Percentiles rank a stretch among this genome's conserved stretches.
Evolutionary conservation across 2,113 vertebrate species (phyloP).

Genomic region (Protobothrops mucrosquamatus): DNA sequence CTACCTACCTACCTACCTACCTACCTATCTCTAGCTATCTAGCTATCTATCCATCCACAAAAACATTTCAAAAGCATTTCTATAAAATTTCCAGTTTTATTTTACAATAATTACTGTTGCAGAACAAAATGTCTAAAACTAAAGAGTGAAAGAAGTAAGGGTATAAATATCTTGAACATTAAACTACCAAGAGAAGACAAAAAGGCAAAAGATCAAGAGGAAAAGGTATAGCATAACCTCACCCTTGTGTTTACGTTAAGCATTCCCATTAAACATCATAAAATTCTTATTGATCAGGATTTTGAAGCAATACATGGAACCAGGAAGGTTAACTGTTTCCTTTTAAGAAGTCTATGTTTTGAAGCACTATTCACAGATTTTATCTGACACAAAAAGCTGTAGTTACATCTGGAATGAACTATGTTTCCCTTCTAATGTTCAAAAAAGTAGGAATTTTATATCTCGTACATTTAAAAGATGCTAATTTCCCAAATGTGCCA

Average conservation of each 20-base stretch:
- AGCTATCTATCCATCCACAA: neutral
- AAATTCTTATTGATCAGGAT: constrained; percentile 2
- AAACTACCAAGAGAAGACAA: neutral
- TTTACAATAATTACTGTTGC: constrained; percentile 6
- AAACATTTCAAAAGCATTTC: neutral
- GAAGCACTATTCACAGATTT: constrained; percentile 6
- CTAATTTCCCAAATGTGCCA: neutral
- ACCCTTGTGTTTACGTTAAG: constrained; percentile 16
- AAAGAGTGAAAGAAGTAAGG: neutral
- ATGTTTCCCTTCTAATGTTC: constrained; percentile 12
- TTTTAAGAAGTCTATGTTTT: constrained; percentile 5
- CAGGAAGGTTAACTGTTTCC: neutral
- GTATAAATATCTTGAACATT: neutral
- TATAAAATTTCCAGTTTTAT: constrained; percentile 8
- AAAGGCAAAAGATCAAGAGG: neutral
- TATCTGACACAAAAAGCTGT: constrained; percentile 30
- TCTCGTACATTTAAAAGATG: neutral
- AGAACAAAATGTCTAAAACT: constrained; percentile 16
- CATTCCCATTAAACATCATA: constrained; percentile 7
- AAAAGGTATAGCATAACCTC: constrained; percentile 1
- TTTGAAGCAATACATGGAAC: constrained; percentile 1
- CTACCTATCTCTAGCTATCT: too few relatives aligned
- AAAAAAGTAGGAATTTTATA: neutral
- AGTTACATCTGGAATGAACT: constrained; percentile 25
- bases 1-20: too few relatives aligned